phyloP scores from a whole-genome alignment of 2,797 vertebrate species.

The Clarias pachynema region DNA sequence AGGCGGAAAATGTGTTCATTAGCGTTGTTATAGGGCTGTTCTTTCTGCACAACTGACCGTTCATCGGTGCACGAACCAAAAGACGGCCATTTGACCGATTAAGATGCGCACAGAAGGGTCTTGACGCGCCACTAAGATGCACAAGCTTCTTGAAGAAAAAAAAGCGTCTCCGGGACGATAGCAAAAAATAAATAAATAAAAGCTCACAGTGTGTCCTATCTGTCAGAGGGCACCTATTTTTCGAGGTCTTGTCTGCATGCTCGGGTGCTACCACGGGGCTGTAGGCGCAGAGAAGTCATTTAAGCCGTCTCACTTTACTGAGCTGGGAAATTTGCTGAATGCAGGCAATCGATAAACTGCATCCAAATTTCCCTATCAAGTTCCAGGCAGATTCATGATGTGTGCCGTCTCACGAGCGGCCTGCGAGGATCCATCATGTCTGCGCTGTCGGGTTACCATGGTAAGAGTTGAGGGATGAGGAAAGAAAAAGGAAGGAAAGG shows the following conservation, averaged over 20 bases:
- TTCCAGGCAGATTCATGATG: slow-evolving; percentile 59
- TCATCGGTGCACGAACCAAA: slow-evolving; percentile 42
- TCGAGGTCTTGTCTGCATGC: slow-evolving; percentile 40
- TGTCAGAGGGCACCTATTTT: slow-evolving; percentile 21
- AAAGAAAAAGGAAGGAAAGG: neutral
- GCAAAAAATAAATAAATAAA: neutral
- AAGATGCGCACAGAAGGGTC: neutral
- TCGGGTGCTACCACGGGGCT: slow-evolving; percentile 50
- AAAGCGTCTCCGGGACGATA: neutral
- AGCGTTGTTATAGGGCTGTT: neutral
- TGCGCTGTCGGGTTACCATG: slow-evolving; percentile 15
- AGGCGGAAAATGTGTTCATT: slow-evolving; percentile 26
- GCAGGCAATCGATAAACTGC: slow-evolving; percentile 65
- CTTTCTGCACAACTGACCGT: slow-evolving; percentile 32
- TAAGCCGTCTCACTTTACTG: slow-evolving; percentile 67
- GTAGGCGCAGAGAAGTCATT: slow-evolving; percentile 65
- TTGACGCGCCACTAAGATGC: neutral
- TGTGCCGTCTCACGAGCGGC: slow-evolving; percentile 39
- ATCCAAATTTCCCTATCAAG: slow-evolving; percentile 61
- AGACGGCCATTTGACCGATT: neutral
- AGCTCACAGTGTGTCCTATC: neutral
- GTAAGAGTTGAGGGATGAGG: neutral
- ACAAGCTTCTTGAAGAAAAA: neutral
- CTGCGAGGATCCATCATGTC: slow-evolving; percentile 23
- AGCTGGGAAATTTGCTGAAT: slow-evolving; percentile 70